phyloP scores from a whole-genome alignment of 2,113 vertebrate genomes.

The Anguilla rostrata region DNA sequence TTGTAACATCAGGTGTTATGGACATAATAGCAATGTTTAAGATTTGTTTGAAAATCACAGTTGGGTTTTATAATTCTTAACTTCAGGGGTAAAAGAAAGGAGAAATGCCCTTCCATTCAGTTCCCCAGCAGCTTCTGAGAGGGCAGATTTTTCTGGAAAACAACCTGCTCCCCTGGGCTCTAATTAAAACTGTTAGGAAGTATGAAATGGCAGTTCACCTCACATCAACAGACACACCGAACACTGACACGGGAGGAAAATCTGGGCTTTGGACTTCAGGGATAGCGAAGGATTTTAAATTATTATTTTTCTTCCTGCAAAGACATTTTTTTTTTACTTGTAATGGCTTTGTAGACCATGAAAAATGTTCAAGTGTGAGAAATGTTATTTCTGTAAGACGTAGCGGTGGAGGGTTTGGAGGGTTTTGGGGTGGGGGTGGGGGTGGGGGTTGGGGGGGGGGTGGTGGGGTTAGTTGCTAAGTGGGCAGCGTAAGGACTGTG shows the following conservation, averaged over 20 bases:
- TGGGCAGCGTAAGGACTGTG: no score
- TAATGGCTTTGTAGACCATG: slow-evolving; percentile 70
- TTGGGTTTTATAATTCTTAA: neutral
- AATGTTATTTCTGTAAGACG: slow-evolving; percentile 70
- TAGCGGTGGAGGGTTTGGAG: no score
- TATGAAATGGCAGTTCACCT: slow-evolving; percentile 48
- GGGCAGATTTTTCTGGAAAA: neutral
- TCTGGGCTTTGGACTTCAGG: slow-evolving; percentile 30
- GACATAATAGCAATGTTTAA: neutral
- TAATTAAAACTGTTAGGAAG: slow-evolving; percentile 52
- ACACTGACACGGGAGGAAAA: slow-evolving; percentile 51
- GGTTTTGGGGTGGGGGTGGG: no score
- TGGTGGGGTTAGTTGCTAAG: neutral
- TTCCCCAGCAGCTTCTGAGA: neutral
- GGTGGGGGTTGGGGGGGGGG: no score
- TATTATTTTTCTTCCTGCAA: neutral
- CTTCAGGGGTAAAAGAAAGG: neutral
- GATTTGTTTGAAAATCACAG: neutral
- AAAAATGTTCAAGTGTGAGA: slow-evolving; percentile 73
- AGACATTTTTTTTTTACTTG: slow-evolving; percentile 38
- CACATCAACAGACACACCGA: slow-evolving; percentile 40
- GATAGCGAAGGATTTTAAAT: neutral
- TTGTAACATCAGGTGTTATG: neutral
- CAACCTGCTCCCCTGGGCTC: slow-evolving; percentile 44
- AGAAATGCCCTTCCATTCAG: neutral